A percentile compares a stretch with the other conserved stretches of the same genome.
These are phyloP conservation scores for Parnassius smintheus DNA, from an alignment of 2,888 invertebrate species.

Conservation along the genomic window DNA sequence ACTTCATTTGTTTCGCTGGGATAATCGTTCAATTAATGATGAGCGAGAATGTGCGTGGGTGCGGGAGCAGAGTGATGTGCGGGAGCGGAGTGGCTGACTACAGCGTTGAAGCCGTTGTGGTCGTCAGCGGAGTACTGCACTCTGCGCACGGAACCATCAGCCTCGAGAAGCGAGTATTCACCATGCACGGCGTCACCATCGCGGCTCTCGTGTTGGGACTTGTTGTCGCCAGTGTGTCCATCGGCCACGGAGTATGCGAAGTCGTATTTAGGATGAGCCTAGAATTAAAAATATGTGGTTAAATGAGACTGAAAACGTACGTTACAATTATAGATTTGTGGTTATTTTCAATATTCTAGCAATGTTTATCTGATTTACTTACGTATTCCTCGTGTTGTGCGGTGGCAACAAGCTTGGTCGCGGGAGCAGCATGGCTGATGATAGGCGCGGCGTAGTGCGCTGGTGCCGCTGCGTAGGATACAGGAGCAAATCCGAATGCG, in stretches of 20 bases:
- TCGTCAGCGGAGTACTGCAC: constrained; percentile 79
- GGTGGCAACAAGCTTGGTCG: constrained; percentile 45
- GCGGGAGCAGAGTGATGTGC: constrained; percentile 37
- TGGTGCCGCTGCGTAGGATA: constrained; percentile 39
- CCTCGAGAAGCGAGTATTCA: constrained; percentile 75
- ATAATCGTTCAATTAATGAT: constrained; percentile 39
- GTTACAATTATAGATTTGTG: too few relatives aligned
- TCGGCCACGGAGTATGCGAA: constrained; percentile 80
- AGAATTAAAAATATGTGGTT: constrained; percentile 6
- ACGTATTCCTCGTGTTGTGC: constrained; percentile 55
- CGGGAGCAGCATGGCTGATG: constrained; percentile 36
- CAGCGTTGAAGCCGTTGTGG: constrained; percentile 69
- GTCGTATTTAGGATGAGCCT: constrained; percentile 73
- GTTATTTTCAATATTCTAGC: too few relatives aligned
- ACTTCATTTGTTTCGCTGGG: neutral
- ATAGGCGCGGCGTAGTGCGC: constrained; percentile 35
- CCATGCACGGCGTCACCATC: constrained; percentile 34
- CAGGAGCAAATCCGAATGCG: constrained; percentile 39
- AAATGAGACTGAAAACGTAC: neutral
- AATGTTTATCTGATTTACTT: constrained; percentile 33
- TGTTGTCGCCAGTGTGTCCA: constrained; percentile 80
- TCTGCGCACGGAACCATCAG: constrained; percentile 76
- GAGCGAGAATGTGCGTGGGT: constrained; percentile 43
- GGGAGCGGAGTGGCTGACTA: constrained; percentile 58
- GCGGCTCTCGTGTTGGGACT: constrained; percentile 75